Base-by-base conservation (phyloP, 2,888 invertebrate species). In the Liopterus haemorrhoidalis region DNA sequence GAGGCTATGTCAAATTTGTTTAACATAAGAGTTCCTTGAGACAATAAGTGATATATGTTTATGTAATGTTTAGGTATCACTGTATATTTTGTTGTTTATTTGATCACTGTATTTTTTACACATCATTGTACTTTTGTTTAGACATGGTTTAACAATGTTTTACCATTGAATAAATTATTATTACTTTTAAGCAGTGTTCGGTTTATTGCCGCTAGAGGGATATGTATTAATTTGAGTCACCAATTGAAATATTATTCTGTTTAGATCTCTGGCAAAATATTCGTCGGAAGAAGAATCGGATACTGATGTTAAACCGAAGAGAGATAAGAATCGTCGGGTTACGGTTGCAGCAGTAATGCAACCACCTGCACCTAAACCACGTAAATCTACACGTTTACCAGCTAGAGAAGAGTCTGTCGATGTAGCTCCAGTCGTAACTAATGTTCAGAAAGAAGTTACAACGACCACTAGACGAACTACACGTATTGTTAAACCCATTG, bases 201-300 rank as follows among this genome's bases (percentile, higher is more conserved):
- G 11, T 14, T 11, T 31, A 18, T 31, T 12, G 14, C 36, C 21
- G 12, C n/a, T n/a, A n/a, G n/a, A n/a, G n/a, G n/a, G n/a, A n/a
- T n/a, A n/a, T n/a, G n/a, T n/a, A n/a, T n/a, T n/a, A n/a, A n/a
- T n/a, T n/a, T n/a, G n/a, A n/a, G n/a, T n/a, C n/a, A n/a, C n/a
- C n/a, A n/a, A n/a, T 31, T 31, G 12, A 19, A 8, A 38, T 24
- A 36, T 14, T 6, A 20, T 12, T n/a, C 24, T 39, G 33, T 44
- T 2, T 35, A 64, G 75, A 48, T 70, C 76, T 2, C 63, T 79
- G 24, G 77, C 78, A 38, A 72, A 75, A 42, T 81, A 78, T 58
- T 81, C 80, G 0, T 79, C 79, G 56, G 80, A 79, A 30, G 80
- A 81, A 58, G 81, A 81, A 37, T 78, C 79, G 2, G 82, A 82